Conservation (phyloP, 2,888 invertebrate species). For the Pammene aurita region DNA sequence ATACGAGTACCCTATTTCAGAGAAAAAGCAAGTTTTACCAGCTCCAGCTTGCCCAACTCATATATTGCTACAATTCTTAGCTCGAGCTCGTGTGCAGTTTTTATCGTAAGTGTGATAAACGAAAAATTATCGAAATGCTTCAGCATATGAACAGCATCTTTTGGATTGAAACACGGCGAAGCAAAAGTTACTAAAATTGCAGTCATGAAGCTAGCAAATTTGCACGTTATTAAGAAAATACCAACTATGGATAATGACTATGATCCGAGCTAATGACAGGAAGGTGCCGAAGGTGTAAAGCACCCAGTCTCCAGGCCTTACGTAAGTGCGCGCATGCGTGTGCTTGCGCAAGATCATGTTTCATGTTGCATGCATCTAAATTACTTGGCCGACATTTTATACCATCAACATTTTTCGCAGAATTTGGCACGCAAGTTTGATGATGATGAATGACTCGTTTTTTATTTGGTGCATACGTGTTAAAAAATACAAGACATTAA, state of each 20-base stretch:
- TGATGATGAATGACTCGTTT: background rate
- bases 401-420: conserved; percentile 8
- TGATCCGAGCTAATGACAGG: conserved; percentile 4
- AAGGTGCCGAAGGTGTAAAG: conserved; percentile 18
- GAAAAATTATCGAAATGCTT: no score
- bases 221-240: background rate
- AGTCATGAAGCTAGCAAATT: no score
- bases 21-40: no score
- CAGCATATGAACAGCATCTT: no score
- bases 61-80: no score
- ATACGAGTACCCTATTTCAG: no score
- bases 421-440: background rate
- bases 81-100: no score
- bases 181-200: no score
- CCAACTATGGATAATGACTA: background rate
- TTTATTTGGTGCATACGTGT: background rate
- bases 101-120: no score
- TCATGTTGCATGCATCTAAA: conserved; percentile 1
- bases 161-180: no score
- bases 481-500: no score
- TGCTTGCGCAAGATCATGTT: conserved; percentile 11
- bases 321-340: conserved; percentile 14
- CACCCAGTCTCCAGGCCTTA: conserved; percentile 3
- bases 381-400: conserved; percentile 9
- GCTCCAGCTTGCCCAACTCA: no score